Evolutionary conservation across 1,140 invertebrate genomes (phyloP).

Genomic region (Gerris buenoi): DNA sequence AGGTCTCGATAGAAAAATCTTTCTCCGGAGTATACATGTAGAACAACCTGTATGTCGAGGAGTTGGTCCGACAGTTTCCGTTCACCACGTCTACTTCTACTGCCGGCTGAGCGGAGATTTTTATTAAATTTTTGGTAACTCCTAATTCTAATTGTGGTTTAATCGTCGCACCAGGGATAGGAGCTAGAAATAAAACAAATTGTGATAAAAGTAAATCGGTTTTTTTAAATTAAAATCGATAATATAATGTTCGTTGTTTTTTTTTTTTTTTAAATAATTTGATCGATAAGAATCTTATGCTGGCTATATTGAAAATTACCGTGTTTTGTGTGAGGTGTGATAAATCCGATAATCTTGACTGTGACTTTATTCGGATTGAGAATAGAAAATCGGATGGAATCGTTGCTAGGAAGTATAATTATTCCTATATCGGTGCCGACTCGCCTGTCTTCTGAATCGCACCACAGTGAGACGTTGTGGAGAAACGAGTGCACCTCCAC

Average conservation of each 20-base stretch:
- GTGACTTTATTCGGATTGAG: too few species aligned
- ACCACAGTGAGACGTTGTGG: background rate
- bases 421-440: background rate
- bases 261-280: too few species aligned
- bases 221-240: too few species aligned
- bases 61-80: conserved; percentile 25
- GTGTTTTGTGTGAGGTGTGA: background rate
- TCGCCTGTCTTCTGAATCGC: background rate
- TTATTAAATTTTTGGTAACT: background rate
- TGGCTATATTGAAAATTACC: too few species aligned
- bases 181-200: too few species aligned
- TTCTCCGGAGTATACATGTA: conserved; percentile 42
- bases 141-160: background rate
- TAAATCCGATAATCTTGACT: background rate
- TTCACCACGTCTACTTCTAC: conserved; percentile 12
- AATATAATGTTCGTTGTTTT: too few species aligned
- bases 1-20: conserved; percentile 37
- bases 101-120: conserved; percentile 29
- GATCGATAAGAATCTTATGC: too few species aligned
- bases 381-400: too few species aligned
- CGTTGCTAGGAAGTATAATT: background rate
- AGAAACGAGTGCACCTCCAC: background rate
- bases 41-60: conserved; percentile 42
- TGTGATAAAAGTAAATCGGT: too few species aligned
- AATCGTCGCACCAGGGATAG: background rate